Evolutionary conservation across 2,113 vertebrate species (phyloP).

Genomic region (Phaethon lepturus): DNA sequence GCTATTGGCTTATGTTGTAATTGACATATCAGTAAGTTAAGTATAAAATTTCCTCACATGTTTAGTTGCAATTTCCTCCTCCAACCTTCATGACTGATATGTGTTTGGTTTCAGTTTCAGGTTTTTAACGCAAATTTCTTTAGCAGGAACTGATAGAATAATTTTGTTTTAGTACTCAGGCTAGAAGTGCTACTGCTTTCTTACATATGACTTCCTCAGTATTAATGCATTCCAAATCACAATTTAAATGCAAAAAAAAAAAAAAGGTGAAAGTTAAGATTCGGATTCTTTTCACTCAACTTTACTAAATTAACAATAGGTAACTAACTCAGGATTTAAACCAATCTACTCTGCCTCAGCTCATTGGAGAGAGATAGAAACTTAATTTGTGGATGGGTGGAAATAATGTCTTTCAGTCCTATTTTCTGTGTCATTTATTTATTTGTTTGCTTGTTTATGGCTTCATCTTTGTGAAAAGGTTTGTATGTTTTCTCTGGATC

Average conservation of each 20-base stretch:
- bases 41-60: background rate
- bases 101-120: background rate
- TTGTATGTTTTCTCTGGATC: background rate
- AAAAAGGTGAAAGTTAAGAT: background rate
- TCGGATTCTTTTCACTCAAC: background rate
- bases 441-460: background rate
- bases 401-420: background rate
- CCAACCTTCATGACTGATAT: background rate
- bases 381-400: background rate
- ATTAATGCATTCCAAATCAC: background rate
- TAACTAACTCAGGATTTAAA: background rate
- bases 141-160: background rate
- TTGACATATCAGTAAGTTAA: background rate
- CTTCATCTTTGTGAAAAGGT: background rate
- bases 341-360: background rate
- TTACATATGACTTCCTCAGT: background rate
- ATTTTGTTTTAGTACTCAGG: rapidly evolving
- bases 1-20: background rate
- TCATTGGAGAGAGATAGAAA: background rate
- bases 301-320: background rate
- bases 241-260: background rate
- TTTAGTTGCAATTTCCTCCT: background rate
- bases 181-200: background rate
- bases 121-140: background rate
- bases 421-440: background rate